Evolutionary conservation across 2,797 vertebrate species (phyloP).

Genomic region (Urocyon cinereoargenteus): DNA sequence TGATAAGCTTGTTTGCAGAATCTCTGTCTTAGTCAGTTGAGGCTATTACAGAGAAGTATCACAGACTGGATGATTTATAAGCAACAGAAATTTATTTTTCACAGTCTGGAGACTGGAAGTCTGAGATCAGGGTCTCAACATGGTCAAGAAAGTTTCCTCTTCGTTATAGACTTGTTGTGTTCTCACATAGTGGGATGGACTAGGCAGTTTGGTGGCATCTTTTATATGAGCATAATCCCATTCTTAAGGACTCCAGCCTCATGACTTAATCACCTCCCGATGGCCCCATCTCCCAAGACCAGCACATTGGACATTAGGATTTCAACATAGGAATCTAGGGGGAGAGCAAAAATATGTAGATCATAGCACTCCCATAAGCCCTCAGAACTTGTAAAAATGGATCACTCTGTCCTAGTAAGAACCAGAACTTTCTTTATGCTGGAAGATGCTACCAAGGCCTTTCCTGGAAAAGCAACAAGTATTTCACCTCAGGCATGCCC

Average conservation of each 20-base stretch:
- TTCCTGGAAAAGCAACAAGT: not conserved
- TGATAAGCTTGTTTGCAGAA: not conserved
- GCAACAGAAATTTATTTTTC: not conserved
- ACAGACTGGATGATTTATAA: not conserved
- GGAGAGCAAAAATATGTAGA: not conserved
- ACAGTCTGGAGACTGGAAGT: not conserved
- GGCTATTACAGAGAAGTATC: not conserved
- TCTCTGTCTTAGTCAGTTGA: not conserved
- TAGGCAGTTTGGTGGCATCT: not conserved
- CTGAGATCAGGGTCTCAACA: not conserved
- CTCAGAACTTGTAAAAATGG: not conserved
- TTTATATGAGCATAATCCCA: not conserved
- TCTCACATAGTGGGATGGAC: not conserved
- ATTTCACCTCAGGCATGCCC: not conserved
- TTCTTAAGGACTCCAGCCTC: not conserved
- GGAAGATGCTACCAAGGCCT: not conserved
- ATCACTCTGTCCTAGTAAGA: not conserved
- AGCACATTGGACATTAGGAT: not conserved
- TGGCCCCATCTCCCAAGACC: not conserved
- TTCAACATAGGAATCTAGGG: not conserved
- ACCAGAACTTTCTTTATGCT: not conserved
- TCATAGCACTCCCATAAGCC: not conserved
- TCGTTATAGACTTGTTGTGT: not conserved
- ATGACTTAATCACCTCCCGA: not conserved
- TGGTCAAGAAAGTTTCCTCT: not conserved